These are phyloP conservation scores for Papilio demoleus DNA, from an alignment of 2,888 invertebrate genomes.

Conservation along the genomic window DNA sequence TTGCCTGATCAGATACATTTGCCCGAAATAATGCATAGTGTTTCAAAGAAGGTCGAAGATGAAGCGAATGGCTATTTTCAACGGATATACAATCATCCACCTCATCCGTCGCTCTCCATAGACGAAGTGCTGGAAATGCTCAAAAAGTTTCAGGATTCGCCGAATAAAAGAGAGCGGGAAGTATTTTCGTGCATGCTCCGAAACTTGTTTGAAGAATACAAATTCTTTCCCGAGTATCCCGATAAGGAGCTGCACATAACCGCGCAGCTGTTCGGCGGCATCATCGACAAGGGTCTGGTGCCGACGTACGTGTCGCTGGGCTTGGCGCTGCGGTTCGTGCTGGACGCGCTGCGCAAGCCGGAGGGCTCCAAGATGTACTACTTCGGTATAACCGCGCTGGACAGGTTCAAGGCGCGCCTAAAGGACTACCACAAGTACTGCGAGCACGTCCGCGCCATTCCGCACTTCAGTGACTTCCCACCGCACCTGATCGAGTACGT, in stretches of 20 bases:
- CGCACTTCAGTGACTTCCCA: slow-evolving; percentile 97
- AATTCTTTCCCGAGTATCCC: slow-evolving; percentile 97
- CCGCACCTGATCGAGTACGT: slow-evolving; percentile 96
- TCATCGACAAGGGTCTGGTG: slow-evolving; percentile 94
- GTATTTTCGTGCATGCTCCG: slow-evolving; percentile 96
- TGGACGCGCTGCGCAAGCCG: slow-evolving; percentile 93
- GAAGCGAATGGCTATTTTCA: slow-evolving; percentile 98
- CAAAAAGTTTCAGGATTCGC: slow-evolving; percentile 94
- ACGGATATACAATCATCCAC: slow-evolving; percentile 95
- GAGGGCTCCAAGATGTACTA: slow-evolving; percentile 94
- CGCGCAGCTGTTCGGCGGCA: slow-evolving; percentile 96
- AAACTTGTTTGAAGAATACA: slow-evolving; percentile 96
- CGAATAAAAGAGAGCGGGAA: slow-evolving; percentile 89
- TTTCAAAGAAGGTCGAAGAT: slow-evolving; percentile 96
- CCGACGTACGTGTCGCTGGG: slow-evolving; percentile 90
- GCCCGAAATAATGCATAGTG: slow-evolving; percentile 90
- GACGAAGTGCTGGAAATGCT: slow-evolving; percentile 96
- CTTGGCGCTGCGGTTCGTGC: slow-evolving; percentile 91
- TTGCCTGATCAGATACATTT: slow-evolving; percentile 86
- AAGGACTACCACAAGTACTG: slow-evolving; percentile 97
- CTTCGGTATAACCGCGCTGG: slow-evolving; percentile 95
- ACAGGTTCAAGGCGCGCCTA: slow-evolving; percentile 92
- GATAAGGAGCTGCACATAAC: slow-evolving; percentile 96
- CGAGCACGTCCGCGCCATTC: slow-evolving; percentile 94
- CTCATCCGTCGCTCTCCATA: slow-evolving; percentile 92